Conservation (phyloP, 1,140 invertebrate genomes). For the Temnothorax nylanderi region DNA sequence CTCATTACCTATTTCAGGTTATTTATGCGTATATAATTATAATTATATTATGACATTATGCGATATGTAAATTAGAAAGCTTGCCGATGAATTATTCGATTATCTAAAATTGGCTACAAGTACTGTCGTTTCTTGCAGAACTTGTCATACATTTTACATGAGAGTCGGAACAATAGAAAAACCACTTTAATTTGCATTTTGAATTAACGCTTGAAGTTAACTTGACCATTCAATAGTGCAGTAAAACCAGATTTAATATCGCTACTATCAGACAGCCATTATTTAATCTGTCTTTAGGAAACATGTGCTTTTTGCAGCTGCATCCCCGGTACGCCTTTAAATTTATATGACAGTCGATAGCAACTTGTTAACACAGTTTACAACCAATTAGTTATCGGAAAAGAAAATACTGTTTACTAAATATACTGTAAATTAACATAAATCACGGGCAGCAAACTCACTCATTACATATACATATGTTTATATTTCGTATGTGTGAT, state of each 20-base stretch:
- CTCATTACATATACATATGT: neutral
- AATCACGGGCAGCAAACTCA: neutral
- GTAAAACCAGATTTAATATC: conserved; percentile 28
- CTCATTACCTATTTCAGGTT: conserved; percentile 16
- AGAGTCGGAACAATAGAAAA: conserved; percentile 13
- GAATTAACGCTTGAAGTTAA: conserved; percentile 27
- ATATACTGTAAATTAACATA: neutral
- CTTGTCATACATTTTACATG: conserved; percentile 28
- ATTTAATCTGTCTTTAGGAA: conserved; percentile 11
- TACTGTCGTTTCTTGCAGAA: conserved; percentile 26
- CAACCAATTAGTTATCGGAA: neutral
- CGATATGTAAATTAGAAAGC: conserved; percentile 16
- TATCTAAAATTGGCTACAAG: conserved; percentile 22
- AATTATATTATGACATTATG: neutral
- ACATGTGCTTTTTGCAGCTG: conserved; percentile 3
- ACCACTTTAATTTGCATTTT: conserved; percentile 46
- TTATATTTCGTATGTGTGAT: neutral
- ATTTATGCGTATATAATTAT: conserved; percentile 18
- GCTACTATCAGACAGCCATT: neutral
- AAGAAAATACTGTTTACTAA: conserved; percentile 23
- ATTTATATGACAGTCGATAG: neutral
- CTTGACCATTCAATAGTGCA: neutral
- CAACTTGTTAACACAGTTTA: neutral
- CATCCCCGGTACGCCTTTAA: neutral
- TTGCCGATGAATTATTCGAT: neutral